Conservation (phyloP, 1,140 invertebrate species). For the Zeugodacus cucurbitae region DNA sequence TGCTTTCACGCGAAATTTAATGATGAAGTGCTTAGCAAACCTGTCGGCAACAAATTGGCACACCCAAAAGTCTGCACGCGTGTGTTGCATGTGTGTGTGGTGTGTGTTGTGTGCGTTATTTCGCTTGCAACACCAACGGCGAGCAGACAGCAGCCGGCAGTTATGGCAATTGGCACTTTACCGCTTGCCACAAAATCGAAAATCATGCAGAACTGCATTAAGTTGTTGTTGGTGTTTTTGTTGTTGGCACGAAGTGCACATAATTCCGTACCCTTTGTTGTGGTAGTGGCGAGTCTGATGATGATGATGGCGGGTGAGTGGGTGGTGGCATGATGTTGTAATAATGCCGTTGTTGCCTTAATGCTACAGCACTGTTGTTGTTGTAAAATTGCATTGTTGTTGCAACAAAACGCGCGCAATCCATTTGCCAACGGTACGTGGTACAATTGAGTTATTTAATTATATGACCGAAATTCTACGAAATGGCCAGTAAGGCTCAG, state of each 20-base stretch:
- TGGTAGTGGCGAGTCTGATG: neutral
- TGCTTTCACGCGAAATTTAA: slow-evolving; percentile 14
- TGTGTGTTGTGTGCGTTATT: neutral
- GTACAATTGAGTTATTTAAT: slow-evolving; percentile 12
- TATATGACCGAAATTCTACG: slow-evolving; percentile 22
- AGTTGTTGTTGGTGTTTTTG: neutral
- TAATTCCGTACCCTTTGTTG: neutral
- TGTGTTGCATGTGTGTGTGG: neutral
- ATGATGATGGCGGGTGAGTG: neutral
- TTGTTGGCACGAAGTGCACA: neutral
- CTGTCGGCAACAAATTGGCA: slow-evolving; percentile 2
- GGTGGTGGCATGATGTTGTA: neutral
- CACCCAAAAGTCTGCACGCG: neutral
- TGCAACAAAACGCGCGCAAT: neutral
- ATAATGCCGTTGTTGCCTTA: neutral
- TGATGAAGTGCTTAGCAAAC: slow-evolving; percentile 18
- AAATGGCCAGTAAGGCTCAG: neutral
- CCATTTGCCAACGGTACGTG: neutral
- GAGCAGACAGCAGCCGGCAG: neutral
- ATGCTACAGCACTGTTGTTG: neutral
- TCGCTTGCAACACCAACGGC: neutral
- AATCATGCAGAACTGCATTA: neutral
- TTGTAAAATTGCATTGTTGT: neutral
- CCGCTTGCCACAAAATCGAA: slow-evolving; percentile 10
- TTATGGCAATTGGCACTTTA: neutral